Evolutionary conservation across 2,888 invertebrate genomes (phyloP).

Genomic region (Noctua janthina): DNA sequence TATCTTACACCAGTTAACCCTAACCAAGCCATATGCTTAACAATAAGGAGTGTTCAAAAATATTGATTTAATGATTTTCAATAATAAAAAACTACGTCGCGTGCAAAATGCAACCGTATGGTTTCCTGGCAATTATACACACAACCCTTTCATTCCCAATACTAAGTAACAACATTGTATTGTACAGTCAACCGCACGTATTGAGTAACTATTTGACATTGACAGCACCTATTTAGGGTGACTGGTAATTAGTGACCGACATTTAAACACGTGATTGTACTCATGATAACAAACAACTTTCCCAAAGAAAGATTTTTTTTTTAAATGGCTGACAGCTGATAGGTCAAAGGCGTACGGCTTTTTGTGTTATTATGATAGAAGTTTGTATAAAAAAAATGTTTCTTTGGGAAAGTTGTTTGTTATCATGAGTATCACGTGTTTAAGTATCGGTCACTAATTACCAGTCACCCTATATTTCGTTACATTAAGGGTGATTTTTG

Average conservation of each 20-base stretch:
- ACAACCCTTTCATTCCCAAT: not conserved
- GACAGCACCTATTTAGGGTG: not conserved
- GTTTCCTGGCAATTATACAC: conserved; percentile 15
- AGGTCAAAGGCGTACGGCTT: too few relatives aligned
- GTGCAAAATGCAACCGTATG: conserved; percentile 2
- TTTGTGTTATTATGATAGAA: too few relatives aligned
- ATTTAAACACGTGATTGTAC: too few relatives aligned
- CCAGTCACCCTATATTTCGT: not conserved
- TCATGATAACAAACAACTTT: too few relatives aligned
- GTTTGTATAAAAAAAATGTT: too few relatives aligned
- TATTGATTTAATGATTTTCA: not conserved
- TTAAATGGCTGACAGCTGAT: too few relatives aligned
- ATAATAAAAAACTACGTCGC: not conserved
- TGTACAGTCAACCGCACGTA: not conserved
- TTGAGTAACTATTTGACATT: not conserved
- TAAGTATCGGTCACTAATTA: too few relatives aligned
- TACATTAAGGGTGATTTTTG: not conserved
- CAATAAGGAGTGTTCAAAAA: not conserved
- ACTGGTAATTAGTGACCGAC: too few relatives aligned
- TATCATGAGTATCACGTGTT: too few relatives aligned
- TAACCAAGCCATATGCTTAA: not conserved
- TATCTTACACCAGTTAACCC: not conserved
- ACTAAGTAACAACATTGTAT: conserved; percentile 6
- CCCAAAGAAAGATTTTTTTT: too few relatives aligned
- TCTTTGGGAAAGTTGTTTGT: too few relatives aligned